phyloP scores from a whole-genome alignment of 2,797 vertebrate genomes.

The Triplophysa bombifrons region DNA sequence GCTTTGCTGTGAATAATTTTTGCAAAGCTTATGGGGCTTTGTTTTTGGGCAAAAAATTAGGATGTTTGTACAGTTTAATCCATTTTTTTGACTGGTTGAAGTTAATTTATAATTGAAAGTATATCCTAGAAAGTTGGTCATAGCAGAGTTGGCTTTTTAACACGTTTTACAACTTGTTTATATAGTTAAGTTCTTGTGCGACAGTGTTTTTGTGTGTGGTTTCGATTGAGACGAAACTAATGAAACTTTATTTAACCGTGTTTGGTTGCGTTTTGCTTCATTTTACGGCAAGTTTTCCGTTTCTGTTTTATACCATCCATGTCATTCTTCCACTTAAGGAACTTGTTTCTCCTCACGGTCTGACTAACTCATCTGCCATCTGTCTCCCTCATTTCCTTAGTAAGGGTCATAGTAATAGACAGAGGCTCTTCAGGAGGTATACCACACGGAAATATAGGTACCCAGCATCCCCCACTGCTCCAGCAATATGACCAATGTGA shows the following conservation, averaged over 20 bases:
- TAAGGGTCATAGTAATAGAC: slow-evolving; percentile 95
- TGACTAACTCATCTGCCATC: slow-evolving; percentile 71
- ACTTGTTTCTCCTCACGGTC: slow-evolving; percentile 50
- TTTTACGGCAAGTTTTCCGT: slow-evolving; percentile 30
- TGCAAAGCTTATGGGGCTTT: slow-evolving; percentile 4
- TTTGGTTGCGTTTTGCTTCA: slow-evolving; percentile 40
- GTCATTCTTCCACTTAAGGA: slow-evolving; percentile 47
- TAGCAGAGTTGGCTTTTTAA: slow-evolving; percentile 30
- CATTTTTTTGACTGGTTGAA: slow-evolving; percentile 24
- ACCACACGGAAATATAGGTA: slow-evolving; percentile 94
- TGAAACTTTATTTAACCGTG: slow-evolving; percentile 19
- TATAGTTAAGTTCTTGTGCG: slow-evolving; percentile 30
- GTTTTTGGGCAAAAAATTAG: slow-evolving; percentile 20
- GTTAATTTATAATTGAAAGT: slow-evolving; percentile 37
- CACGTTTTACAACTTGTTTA: slow-evolving; percentile 47
- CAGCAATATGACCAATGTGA: slow-evolving; percentile 86
- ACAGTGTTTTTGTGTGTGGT: slow-evolving; percentile 28
- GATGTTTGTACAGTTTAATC: slow-evolving; percentile 20
- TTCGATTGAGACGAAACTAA: slow-evolving; percentile 22
- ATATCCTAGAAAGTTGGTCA: slow-evolving; percentile 30
- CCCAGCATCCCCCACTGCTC: slow-evolving; percentile 84
- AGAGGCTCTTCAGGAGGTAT: slow-evolving; percentile 97
- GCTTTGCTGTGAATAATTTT: slow-evolving; percentile 40
- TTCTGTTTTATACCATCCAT: slow-evolving; percentile 31
- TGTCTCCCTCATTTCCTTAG: slow-evolving; percentile 92